Percentiles rank a stretch among this genome's conserved stretches.
Evolutionary conservation across 2,888 invertebrate species (phyloP).

Genomic region (Ischnus inquisitorius): DNA sequence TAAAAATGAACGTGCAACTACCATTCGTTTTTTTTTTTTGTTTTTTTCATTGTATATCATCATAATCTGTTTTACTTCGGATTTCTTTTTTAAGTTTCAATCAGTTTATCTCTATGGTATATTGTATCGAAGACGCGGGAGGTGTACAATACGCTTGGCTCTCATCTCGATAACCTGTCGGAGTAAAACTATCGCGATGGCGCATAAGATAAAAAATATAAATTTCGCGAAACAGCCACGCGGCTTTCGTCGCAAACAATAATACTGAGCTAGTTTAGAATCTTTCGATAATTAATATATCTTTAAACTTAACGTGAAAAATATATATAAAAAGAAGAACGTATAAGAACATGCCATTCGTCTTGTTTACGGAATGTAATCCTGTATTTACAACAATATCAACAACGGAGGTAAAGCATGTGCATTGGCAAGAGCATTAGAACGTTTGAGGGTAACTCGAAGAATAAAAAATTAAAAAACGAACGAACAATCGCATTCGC

Average conservation of each 20-base stretch:
- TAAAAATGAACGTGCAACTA: constrained; percentile 65
- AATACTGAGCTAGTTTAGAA: constrained; percentile 63
- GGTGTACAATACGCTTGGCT: constrained; percentile 47
- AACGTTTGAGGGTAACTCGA: constrained; percentile 28
- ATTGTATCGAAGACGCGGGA: constrained; percentile 57
- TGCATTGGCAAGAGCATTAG: constrained; percentile 45
- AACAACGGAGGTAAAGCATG: constrained; percentile 44
- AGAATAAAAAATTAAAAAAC: constrained; percentile 5
- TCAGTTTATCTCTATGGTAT: constrained; percentile 53
- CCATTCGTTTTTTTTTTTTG: constrained; percentile 45
- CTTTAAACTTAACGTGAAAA: constrained; percentile 59
- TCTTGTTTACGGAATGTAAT: constrained; percentile 53
- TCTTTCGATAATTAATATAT: constrained; percentile 54
- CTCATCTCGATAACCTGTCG: constrained; percentile 28
- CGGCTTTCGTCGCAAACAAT: constrained; percentile 44
- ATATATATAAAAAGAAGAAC: constrained; percentile 44
- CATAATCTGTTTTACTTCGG: constrained; percentile 36
- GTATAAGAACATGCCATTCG: neutral
- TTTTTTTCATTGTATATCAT: constrained; percentile 49
- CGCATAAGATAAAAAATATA: constrained; percentile 5
- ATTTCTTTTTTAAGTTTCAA: constrained; percentile 28
- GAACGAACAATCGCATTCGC: constrained; percentile 21
- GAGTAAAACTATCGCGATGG: constrained; percentile 38
- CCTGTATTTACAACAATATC: constrained; percentile 60
- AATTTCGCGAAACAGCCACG: constrained; percentile 14